These are phyloP conservation scores for Drosophila jambulina DNA, from an alignment of 1,140 invertebrate genomes.

Conservation along the genomic window DNA sequence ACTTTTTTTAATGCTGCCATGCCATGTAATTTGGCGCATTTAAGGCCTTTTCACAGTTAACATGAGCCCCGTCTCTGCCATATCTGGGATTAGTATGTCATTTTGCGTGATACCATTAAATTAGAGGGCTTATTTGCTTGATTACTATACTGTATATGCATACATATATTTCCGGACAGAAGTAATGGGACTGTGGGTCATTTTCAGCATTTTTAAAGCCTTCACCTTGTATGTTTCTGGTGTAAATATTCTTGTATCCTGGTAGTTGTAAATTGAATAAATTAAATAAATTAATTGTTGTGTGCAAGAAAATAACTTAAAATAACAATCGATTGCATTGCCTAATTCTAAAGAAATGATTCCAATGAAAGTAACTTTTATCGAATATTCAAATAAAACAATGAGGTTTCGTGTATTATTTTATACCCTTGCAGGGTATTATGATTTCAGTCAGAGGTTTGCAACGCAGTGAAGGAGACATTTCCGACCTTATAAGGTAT, in stretches of 20 bases:
- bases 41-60: background rate
- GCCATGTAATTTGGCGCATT: background rate
- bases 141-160: background rate
- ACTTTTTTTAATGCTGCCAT: background rate
- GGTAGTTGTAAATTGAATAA: background rate
- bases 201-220: background rate
- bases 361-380: no score
- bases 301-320: no score
- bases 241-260: background rate
- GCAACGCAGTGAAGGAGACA: no score
- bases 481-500: no score
- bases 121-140: slow-evolving; percentile 13
- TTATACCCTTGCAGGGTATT: no score
- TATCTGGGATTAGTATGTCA: slow-evolving; percentile 4
- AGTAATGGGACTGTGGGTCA: background rate
- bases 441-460: no score
- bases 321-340: no score
- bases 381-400: no score
- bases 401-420: no score
- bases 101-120: slow-evolving; percentile 7
- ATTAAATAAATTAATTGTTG: background rate
- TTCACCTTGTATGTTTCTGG: background rate
- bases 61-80: background rate
- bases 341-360: no score
- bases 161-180: background rate